phyloP scores from a whole-genome alignment of 2,888 invertebrate species.

The Eupithecia exiguata region DNA sequence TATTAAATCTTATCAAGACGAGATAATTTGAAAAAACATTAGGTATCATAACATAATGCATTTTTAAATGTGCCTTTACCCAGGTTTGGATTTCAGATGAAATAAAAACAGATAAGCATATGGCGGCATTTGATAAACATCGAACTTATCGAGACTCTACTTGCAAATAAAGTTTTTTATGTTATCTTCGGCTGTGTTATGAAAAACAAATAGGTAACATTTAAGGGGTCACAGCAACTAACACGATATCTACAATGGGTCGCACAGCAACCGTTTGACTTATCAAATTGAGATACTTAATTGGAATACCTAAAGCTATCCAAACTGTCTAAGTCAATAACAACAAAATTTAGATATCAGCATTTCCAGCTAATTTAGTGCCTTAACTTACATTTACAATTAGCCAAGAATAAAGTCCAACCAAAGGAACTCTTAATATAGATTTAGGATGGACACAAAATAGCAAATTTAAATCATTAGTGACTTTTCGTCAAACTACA shows the following conservation, averaged over 20 bases:
- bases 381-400: neutral
- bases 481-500: neutral
- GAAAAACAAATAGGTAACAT: slow-evolving; percentile 17
- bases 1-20: neutral
- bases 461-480: neutral
- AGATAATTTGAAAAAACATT: neutral
- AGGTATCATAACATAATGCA: neutral
- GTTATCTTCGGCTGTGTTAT: neutral
- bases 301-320: slow-evolving; percentile 6
- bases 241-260: slow-evolving; percentile 28
- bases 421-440: neutral
- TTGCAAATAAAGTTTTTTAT: neutral
- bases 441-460: neutral
- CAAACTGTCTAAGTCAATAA: neutral
- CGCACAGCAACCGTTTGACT: slow-evolving; percentile 28
- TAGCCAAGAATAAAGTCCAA: neutral
- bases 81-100: neutral
- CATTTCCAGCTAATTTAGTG: neutral
- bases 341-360: neutral
- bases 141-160: neutral
- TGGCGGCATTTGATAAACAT: neutral
- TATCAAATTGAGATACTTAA: slow-evolving; percentile 27
- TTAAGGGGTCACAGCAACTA: slow-evolving; percentile 23
- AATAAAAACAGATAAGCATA: neutral
- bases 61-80: neutral